Percentiles rank a stretch among this genome's conserved stretches.
phyloP scores from a whole-genome alignment of 2,797 vertebrate genomes.

The Pseudocheirus occidentalis region DNA sequence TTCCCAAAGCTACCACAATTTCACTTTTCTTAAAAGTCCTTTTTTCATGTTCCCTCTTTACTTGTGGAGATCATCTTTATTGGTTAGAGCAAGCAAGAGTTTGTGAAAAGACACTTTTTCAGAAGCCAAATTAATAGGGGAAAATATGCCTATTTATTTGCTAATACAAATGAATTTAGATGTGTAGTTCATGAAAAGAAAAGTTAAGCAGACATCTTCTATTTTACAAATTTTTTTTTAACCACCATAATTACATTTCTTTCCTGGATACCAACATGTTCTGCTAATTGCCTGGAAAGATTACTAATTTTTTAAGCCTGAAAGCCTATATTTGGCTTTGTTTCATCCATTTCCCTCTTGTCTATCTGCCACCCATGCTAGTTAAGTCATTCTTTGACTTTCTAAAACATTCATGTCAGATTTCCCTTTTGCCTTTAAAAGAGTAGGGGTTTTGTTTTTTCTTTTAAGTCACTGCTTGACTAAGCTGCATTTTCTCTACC shows the following conservation, averaged over 20 bases:
- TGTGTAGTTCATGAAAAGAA: neutral
- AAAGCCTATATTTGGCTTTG: constrained; percentile 1
- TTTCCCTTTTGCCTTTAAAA: constrained; percentile 78
- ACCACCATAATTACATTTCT: neutral
- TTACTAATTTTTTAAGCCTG: neutral
- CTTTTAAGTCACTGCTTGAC: constrained; percentile 78
- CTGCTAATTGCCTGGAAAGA: neutral
- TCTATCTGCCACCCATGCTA: constrained; percentile 64
- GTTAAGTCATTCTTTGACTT: constrained; percentile 75
- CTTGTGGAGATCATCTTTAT: neutral
- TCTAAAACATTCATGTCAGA: constrained; percentile 76
- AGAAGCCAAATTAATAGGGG: neutral
- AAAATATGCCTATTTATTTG: neutral
- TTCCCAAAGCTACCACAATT: constrained; percentile 11
- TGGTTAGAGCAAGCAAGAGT: neutral
- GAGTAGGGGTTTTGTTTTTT: constrained; percentile 72
- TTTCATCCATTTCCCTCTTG: neutral
- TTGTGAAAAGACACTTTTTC: neutral
- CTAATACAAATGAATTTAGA: neutral
- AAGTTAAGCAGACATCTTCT: neutral
- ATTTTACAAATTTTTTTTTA: neutral
- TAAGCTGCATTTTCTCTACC: constrained; percentile 65
- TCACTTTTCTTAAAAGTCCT: neutral
- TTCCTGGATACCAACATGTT: neutral
- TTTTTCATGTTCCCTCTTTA: neutral